A percentile compares a stretch with the other conserved stretches of the same genome.
Conservation (phyloP, 2,888 invertebrate species). For the Bugula neritina region DNA sequence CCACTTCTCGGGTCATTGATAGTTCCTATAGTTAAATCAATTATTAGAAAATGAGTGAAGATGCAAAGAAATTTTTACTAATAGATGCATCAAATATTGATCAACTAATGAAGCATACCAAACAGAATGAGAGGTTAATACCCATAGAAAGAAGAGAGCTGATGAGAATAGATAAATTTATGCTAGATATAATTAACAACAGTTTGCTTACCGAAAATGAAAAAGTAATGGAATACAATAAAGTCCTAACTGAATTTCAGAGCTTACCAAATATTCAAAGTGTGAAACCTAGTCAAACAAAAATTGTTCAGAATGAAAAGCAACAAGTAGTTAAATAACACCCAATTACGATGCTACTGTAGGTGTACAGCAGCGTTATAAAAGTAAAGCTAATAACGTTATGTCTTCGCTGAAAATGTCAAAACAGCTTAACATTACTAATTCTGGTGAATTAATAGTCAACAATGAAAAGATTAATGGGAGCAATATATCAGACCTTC, state of each 20-base stretch:
- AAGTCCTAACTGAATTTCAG: conserved; percentile 4
- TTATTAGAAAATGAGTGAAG: background rate
- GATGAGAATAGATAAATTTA: background rate
- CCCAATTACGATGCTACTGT: background rate
- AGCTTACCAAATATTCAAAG: background rate
- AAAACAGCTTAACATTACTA: background rate
- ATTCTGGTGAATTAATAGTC: background rate
- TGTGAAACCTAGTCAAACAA: background rate
- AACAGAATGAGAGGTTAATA: background rate
- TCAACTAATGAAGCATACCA: background rate
- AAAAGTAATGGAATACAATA: conserved; percentile 4
- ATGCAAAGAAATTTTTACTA: conserved; percentile 14
- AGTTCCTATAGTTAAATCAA: background rate
- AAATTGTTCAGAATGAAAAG: background rate
- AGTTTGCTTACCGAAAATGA: background rate
- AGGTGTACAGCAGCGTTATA: conserved; percentile 11
- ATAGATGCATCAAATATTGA: conserved; percentile 11
- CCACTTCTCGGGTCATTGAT: conserved; percentile 12
- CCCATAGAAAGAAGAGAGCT: conserved; percentile 18
- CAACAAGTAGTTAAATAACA: background rate
- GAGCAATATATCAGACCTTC: conserved; percentile 14
- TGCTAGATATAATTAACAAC: conserved; percentile 5
- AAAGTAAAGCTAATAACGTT: background rate
- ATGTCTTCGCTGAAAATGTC: background rate
- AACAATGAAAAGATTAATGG: background rate